Evolutionary conservation across 2,888 invertebrate species (phyloP).

Genomic region (Ptilodon capucinus): DNA sequence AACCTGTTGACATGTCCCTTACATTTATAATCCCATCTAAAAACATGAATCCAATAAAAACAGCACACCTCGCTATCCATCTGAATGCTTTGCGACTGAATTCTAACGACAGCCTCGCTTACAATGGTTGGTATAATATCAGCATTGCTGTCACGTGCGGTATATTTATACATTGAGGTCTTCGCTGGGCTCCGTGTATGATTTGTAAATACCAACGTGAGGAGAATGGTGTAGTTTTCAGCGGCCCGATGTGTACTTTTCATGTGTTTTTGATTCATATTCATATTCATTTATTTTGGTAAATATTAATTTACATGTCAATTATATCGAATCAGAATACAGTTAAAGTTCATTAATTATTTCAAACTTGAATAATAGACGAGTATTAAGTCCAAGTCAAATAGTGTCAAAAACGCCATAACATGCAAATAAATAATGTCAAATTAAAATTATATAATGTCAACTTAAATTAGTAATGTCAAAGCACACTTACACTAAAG

Average conservation of each 20-base stretch:
- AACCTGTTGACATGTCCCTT: not conserved
- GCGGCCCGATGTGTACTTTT: slow-evolving; percentile 10
- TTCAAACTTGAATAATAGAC: no score
- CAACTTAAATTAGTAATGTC: no score
- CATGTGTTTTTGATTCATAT: not conserved
- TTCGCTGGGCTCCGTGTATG: slow-evolving; percentile 9
- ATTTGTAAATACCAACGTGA: slow-evolving; percentile 33
- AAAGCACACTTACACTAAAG: no score
- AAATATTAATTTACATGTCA: no score
- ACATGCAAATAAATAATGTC: no score
- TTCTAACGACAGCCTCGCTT: slow-evolving; percentile 16
- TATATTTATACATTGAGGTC: slow-evolving; percentile 18
- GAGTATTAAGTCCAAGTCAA: no score
- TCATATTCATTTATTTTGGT: no score
- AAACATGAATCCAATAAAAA: not conserved
- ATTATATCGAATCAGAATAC: no score
- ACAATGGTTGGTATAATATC: slow-evolving; percentile 9
- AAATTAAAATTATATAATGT: no score
- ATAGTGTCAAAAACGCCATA: no score
- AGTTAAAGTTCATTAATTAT: no score
- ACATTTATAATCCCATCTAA: not conserved
- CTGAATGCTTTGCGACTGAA: slow-evolving; percentile 5
- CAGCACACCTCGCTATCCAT: not conserved
- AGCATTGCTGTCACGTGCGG: slow-evolving; percentile 23
- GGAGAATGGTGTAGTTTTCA: slow-evolving; percentile 18